Evolutionary conservation across 2,888 invertebrate species (phyloP).

Genomic region (Caenorhabditis panamensis): DNA sequence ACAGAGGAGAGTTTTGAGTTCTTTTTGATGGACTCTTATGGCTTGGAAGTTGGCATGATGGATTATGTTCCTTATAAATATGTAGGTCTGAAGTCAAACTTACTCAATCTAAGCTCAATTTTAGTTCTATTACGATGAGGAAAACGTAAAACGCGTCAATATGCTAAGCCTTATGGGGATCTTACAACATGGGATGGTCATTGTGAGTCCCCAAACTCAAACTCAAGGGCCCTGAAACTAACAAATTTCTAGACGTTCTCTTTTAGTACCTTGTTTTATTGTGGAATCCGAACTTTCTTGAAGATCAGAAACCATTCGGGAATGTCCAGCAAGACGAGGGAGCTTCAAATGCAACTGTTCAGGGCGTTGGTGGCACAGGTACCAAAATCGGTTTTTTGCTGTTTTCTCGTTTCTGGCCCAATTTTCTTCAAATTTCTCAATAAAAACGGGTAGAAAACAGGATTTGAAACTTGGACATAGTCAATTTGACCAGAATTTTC

Average conservation of each 20-base stretch:
- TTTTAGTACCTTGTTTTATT: conserved; percentile 34
- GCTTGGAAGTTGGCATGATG: neutral
- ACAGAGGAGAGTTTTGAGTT: conserved; percentile 20
- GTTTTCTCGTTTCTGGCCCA: too few relatives aligned
- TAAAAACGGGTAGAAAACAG: too few relatives aligned
- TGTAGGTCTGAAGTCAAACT: conserved; percentile 20
- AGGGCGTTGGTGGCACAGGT: conserved; percentile 38
- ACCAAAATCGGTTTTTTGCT: too few relatives aligned
- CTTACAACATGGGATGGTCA: conserved; percentile 28
- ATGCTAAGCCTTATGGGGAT: conserved; percentile 34
- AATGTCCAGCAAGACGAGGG: conserved; percentile 31
- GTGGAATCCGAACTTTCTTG: conserved; percentile 30
- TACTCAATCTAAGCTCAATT: too few relatives aligned
- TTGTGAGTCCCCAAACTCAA: conserved; percentile 1
- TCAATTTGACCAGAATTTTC: too few relatives aligned
- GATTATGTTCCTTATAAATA: conserved; percentile 48
- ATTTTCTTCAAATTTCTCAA: too few relatives aligned
- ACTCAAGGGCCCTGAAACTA: neutral
- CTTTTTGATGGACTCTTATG: conserved; percentile 20
- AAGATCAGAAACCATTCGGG: conserved; percentile 11
- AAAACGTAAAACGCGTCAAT: conserved; percentile 6
- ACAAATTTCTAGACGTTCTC: conserved; percentile 17
- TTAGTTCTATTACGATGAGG: conserved; percentile 28
- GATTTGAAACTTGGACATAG: too few relatives aligned
- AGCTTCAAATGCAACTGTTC: conserved; percentile 44